Evolutionary conservation across 2,113 vertebrate genomes (phyloP), one percentile per base, ranked within the genome.

Genomic region (Zootoca vivipara): DNA sequence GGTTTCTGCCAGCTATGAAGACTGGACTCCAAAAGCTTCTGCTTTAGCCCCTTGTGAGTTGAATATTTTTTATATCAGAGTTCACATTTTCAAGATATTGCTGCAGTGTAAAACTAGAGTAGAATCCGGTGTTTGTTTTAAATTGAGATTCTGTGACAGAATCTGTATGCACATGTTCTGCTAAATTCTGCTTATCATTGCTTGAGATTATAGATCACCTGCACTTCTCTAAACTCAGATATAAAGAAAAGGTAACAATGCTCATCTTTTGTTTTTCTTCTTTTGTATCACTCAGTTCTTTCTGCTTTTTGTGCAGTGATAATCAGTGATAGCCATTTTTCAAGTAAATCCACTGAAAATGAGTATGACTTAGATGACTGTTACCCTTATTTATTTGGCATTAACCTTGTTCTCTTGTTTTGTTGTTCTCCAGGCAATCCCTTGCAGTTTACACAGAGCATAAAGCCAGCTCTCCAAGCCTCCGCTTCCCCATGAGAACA

Each of bases 341-440:
- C 13, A 62, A 62, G 18, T 18, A 62, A 20, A 62, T 18, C 58
- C 58, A 62, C 18, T 5, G 18, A 62, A 62, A 62, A 18, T 20
- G 58, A 62, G 58, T 62, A 62, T 62, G 58, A 62, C 58, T 46
- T 46, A 62, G 18, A 5, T 62, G 58, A 62, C 46, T 62, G 18
- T 62, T 20, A 62, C 16, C 58, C 58, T 75, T 38, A 40, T 67
- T 67, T 33, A 24, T 22, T 42, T 26, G 0, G 33, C 2, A 0
- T 0, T 87, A 89, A 90, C 75, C 85, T 90, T 88, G 88, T 92
- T 77, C 91, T 87, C 40, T 88, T 69, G 78, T 38, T 80, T 90
- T 88, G 26, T 65, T 92, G 15, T 38, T 78, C 33, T 91, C 58
- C 18, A 62, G 46, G 10, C 10, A 2, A 52, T 52, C 46, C 46